These are phyloP conservation scores for Blastobasis lacticolella DNA, from an alignment of 2,888 invertebrate species.

Conservation along the genomic window DNA sequence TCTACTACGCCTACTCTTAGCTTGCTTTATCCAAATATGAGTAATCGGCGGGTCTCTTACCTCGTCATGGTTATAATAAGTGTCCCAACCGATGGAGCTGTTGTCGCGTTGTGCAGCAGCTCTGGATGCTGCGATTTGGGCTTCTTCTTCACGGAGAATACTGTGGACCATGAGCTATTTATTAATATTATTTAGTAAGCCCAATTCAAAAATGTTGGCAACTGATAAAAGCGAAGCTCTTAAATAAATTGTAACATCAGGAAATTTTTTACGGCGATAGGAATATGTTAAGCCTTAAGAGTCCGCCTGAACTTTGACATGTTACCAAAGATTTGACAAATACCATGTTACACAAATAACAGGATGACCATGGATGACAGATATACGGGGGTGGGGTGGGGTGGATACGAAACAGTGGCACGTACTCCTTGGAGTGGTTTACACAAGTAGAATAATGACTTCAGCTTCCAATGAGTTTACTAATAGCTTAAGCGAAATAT, in stretches of 20 bases:
- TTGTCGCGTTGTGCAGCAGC: constrained; percentile 15
- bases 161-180: constrained; percentile 8
- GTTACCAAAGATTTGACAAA: too few species aligned
- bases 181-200: background rate
- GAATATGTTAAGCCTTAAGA: too few species aligned
- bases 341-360: background rate
- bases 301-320: too few species aligned
- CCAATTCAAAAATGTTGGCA: too few species aligned
- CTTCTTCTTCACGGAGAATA: constrained; percentile 29
- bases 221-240: background rate
- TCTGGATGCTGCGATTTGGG: constrained; percentile 16
- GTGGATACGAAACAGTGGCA: too few species aligned
- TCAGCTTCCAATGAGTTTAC: too few species aligned
- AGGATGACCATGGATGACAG: too few species aligned
- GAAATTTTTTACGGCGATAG: too few species aligned
- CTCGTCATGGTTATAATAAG: constrained; percentile 26
- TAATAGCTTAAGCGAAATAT: too few species aligned
- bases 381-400: background rate
- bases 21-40: background rate
- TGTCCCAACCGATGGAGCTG: constrained; percentile 26
- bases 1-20: background rate
- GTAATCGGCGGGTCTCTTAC: constrained; percentile 16
- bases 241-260: background rate
- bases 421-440: too few species aligned
- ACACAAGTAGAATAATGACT: too few species aligned